Evolutionary conservation across 2,888 invertebrate species (phyloP).

Genomic region (Aradus depressus): DNA sequence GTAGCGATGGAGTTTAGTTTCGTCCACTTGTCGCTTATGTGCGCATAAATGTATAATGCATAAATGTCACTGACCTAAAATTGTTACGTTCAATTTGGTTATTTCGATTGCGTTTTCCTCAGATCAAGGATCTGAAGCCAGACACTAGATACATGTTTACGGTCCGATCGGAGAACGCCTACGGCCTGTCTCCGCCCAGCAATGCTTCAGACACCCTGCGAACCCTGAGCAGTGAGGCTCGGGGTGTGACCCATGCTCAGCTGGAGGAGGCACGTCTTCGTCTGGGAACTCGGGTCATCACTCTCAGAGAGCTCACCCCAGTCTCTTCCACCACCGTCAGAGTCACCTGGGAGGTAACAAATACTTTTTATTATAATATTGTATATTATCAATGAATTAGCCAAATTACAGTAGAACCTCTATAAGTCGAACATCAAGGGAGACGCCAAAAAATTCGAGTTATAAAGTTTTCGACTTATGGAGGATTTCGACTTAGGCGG

Average conservation of each 20-base stretch:
- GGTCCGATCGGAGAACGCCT: slow-evolving; percentile 72
- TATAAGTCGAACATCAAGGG: too few relatives aligned
- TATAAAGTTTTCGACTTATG: too few relatives aligned
- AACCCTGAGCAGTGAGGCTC: slow-evolving; percentile 45
- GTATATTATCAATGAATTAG: too few relatives aligned
- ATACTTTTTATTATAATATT: too few relatives aligned
- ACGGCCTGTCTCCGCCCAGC: slow-evolving; percentile 74
- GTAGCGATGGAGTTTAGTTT: too few relatives aligned
- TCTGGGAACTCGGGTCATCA: slow-evolving; percentile 67
- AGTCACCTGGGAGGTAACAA: slow-evolving; percentile 66
- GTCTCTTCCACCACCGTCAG: slow-evolving; percentile 65
- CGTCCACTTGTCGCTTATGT: too few relatives aligned
- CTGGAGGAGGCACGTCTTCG: slow-evolving; percentile 64
- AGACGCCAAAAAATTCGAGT: too few relatives aligned
- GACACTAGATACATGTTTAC: slow-evolving; percentile 76
- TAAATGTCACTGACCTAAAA: too few relatives aligned
- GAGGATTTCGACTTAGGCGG: too few relatives aligned
- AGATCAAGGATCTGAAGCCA: slow-evolving; percentile 56
- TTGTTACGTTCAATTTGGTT: too few relatives aligned
- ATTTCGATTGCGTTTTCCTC: slow-evolving; percentile 22
- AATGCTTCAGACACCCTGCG: slow-evolving; percentile 58
- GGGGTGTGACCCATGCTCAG: slow-evolving; percentile 57
- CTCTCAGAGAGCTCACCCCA: slow-evolving; percentile 51
- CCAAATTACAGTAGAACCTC: too few relatives aligned
- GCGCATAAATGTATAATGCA: too few relatives aligned